Conservation (phyloP, 2,113 vertebrate species). For the Atractosteus spatula region DNA sequence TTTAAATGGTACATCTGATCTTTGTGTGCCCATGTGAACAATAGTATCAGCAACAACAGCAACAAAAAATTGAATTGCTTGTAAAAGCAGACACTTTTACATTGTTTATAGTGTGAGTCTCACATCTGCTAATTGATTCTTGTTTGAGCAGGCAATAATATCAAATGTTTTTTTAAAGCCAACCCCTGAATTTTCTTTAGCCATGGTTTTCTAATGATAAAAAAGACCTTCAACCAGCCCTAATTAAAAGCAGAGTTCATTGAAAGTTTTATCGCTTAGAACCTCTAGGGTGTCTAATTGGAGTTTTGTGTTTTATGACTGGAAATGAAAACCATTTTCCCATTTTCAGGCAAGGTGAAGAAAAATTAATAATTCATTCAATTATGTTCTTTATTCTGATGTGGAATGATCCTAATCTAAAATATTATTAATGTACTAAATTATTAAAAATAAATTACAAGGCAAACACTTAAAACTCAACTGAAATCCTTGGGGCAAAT, state of each 20-base stretch:
- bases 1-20: too few relatives aligned
- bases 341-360: conserved; percentile 19
- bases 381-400: conserved; percentile 43
- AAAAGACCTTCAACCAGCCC: not conserved
- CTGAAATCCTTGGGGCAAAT: conserved; percentile 33
- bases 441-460: conserved; percentile 44
- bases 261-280: conserved; percentile 5
- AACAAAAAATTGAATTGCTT: too few relatives aligned
- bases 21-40: too few relatives aligned
- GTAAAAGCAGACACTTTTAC: not conserved
- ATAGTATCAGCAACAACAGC: too few relatives aligned
- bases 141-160: too few relatives aligned
- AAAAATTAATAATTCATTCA: conserved; percentile 40
- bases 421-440: conserved; percentile 45
- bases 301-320: conserved; percentile 14
- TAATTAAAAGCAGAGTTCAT: conserved; percentile 5
- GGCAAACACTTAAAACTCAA: conserved; percentile 17
- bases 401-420: conserved; percentile 39
- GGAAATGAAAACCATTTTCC: conserved; percentile 7
- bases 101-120: not conserved
- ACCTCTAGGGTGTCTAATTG: conserved; percentile 7
- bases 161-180: too few relatives aligned
- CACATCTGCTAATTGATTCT: not conserved
- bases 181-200: too few relatives aligned
- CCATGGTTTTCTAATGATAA: not conserved